Conservation (phyloP, 2,888 invertebrate genomes). For the Dilophus febrilis region DNA sequence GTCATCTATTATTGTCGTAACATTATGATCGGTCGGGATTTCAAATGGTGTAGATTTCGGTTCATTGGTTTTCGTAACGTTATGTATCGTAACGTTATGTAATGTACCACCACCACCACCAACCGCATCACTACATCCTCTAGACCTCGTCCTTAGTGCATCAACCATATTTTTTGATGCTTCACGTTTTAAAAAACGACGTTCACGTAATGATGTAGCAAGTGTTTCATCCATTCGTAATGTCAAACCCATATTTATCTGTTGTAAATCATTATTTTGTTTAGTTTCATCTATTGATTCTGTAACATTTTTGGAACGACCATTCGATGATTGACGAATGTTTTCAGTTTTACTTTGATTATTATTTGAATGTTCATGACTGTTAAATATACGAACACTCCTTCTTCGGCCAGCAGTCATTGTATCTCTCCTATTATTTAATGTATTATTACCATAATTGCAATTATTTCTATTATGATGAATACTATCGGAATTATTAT, state of each 20-base stretch:
- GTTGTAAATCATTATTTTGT: conserved; percentile 8
- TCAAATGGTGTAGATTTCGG: too few relatives aligned
- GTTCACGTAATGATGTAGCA: conserved; percentile 24
- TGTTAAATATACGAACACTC: too few relatives aligned
- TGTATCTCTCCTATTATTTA: conserved; percentile 14
- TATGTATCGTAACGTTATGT: too few relatives aligned
- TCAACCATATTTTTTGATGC: conserved; percentile 12
- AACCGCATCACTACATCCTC: neutral
- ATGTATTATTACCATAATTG: conserved; percentile 17
- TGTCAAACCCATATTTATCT: neutral
- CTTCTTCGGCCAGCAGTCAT: neutral
- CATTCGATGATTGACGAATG: too few relatives aligned
- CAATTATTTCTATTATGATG: neutral
- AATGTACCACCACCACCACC: too few relatives aligned
- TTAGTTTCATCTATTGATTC: too few relatives aligned
- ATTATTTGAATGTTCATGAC: too few relatives aligned
- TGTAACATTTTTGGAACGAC: too few relatives aligned
- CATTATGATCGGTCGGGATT: too few relatives aligned
- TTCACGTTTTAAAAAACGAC: conserved; percentile 26
- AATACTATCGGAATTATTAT: neutral
- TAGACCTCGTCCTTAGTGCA: neutral
- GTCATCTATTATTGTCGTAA: too few relatives aligned
- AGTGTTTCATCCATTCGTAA: conserved; percentile 12
- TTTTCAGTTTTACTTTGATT: too few relatives aligned
- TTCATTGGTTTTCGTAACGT: too few relatives aligned